A percentile compares a stretch with the other conserved stretches of the same genome.
These are phyloP conservation scores for Carpatolechia fugitivella DNA, from an alignment of 2,888 invertebrate genomes.

Conservation along the genomic window DNA sequence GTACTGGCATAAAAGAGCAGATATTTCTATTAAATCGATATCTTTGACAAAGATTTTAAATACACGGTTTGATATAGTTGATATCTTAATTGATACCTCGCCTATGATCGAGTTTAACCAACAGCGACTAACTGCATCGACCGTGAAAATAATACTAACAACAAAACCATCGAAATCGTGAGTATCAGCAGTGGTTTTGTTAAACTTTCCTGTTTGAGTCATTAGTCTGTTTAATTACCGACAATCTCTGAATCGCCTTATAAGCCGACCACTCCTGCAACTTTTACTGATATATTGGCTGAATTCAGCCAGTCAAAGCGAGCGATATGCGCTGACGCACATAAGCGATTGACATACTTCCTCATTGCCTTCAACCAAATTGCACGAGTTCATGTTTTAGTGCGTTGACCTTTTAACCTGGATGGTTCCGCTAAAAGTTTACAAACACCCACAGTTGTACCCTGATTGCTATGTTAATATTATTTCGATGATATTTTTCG, in stretches of 20 bases:
- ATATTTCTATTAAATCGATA: no score
- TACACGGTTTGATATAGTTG: no score
- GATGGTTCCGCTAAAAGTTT: constrained; percentile 1
- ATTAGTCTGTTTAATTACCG: no score
- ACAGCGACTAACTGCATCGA: neutral
- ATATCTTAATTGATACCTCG: no score
- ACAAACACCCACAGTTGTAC: constrained; percentile 2
- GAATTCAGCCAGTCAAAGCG: neutral
- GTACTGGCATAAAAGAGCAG: no score
- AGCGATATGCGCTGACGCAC: neutral
- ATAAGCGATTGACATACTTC: constrained; percentile 12
- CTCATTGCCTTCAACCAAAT: constrained; percentile 6
- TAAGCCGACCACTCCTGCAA: neutral
- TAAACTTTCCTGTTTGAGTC: neutral
- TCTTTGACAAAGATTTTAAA: no score
- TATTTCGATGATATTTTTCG: neutral
- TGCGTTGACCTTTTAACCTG: constrained; percentile 10
- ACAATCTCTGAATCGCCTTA: neutral
- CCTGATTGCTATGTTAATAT: neutral
- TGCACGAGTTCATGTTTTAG: constrained; percentile 6
- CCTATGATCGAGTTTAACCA: no score
- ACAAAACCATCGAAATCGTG: neutral
- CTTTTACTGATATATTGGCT: neutral
- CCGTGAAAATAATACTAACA: no score
- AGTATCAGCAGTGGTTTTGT: no score